Percentiles rank a stretch among this genome's conserved stretches.
Conservation (phyloP, 2,797 vertebrate species). For the Gymnothorax reevesii region DNA sequence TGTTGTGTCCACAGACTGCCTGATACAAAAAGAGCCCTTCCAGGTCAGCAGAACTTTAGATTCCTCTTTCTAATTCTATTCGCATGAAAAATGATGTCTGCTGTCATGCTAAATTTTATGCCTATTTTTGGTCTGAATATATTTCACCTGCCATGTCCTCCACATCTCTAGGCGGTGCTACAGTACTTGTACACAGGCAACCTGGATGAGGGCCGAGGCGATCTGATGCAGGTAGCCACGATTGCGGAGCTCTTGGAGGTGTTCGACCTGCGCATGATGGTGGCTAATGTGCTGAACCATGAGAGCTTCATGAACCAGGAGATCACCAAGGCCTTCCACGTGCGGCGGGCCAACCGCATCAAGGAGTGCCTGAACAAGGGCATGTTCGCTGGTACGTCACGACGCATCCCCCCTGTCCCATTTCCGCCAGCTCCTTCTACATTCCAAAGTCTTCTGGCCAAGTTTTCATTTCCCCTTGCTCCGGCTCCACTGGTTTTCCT, state of each 20-base stretch:
- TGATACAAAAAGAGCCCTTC: slow-evolving; percentile 58
- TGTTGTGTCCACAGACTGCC: slow-evolving; percentile 60
- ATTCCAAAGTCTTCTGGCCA: background rate
- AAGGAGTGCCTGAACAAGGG: slow-evolving; percentile 72
- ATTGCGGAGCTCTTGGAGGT: slow-evolving; percentile 73
- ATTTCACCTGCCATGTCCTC: background rate
- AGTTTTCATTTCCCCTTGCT: background rate
- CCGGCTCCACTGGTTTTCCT: background rate
- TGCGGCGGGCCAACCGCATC: slow-evolving; percentile 72
- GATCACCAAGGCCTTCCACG: slow-evolving; percentile 76
- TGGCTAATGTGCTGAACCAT: slow-evolving; percentile 73
- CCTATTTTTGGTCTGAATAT: background rate
- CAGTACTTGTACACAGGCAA: slow-evolving; percentile 70
- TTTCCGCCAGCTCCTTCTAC: background rate
- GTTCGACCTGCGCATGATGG: slow-evolving; percentile 77
- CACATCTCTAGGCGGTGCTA: slow-evolving; percentile 54
- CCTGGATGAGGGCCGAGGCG: slow-evolving; percentile 56
- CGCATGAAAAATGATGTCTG: background rate
- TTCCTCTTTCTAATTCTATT: background rate
- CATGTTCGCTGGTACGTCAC: slow-evolving; percentile 59
- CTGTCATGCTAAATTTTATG: background rate
- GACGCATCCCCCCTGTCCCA: slow-evolving; percentile 43
- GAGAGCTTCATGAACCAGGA: slow-evolving; percentile 78
- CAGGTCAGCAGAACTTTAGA: slow-evolving; percentile 21
- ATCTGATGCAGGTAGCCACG: slow-evolving; percentile 69